phyloP scores from a whole-genome alignment of 2,888 invertebrate species.

The Netelia virgata region DNA sequence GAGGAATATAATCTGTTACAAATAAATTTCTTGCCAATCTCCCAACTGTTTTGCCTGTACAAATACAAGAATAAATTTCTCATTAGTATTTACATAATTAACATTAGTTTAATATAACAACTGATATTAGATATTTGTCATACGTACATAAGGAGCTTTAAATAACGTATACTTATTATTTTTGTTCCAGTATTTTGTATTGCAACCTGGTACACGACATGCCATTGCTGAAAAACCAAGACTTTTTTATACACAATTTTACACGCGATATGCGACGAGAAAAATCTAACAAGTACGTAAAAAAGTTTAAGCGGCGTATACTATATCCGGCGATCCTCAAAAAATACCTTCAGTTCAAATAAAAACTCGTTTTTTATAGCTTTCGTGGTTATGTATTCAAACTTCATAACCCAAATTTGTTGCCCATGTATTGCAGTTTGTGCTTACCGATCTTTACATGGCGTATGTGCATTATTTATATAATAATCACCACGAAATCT shows the following conservation, averaged over 20 bases:
- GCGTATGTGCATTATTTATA: too few species aligned
- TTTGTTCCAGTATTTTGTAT: neutral
- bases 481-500: too few species aligned
- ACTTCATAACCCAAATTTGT: too few species aligned
- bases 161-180: neutral
- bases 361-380: too few species aligned
- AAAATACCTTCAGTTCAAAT: too few species aligned
- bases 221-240: neutral
- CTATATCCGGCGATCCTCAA: too few species aligned
- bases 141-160: conserved; percentile 9
- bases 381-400: too few species aligned
- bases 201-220: neutral
- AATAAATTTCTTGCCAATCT: neutral
- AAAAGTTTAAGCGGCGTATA: neutral
- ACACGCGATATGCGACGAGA: too few species aligned
- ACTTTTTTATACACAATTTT: too few species aligned
- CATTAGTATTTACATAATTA: neutral
- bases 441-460: neutral
- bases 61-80: neutral
- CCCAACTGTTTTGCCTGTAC: too few species aligned
- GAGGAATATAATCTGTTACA: neutral
- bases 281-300: too few species aligned
- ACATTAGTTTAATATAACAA: neutral
- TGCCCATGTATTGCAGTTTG: neutral
- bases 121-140: too few species aligned